Percentiles rank a stretch among this genome's conserved stretches.
phyloP scores from a whole-genome alignment of 1,140 invertebrate genomes.

The Listronotus oregonensis region DNA sequence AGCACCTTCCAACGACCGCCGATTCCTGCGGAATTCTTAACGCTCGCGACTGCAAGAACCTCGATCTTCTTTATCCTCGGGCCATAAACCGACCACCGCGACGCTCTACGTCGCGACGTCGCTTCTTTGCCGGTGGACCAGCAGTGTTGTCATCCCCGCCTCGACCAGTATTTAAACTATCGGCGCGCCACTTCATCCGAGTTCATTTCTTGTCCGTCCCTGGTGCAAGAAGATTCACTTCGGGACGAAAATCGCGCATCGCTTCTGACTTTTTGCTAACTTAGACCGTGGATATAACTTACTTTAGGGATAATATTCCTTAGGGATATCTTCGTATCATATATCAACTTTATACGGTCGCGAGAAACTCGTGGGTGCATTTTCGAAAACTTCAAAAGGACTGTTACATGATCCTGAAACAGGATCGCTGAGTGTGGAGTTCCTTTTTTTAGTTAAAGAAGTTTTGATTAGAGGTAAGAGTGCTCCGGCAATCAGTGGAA shows the following conservation, averaged over 20 bases:
- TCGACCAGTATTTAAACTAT: constrained; percentile 30
- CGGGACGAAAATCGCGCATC: constrained; percentile 11
- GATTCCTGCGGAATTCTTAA: constrained; percentile 32
- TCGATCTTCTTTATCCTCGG: constrained; percentile 33
- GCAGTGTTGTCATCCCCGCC: constrained; percentile 28
- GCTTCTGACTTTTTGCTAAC: constrained; percentile 19
- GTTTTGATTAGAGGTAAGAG: constrained; percentile 13
- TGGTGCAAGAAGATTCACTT: constrained; percentile 30
- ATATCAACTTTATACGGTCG: background rate
- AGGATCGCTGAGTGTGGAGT: background rate
- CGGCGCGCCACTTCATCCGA: constrained; percentile 32
- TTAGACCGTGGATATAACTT: background rate
- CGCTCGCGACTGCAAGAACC: constrained; percentile 16
- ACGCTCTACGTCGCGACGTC: constrained; percentile 11
- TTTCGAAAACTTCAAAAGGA: background rate
- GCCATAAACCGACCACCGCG: constrained; percentile 18
- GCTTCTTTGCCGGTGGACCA: constrained; percentile 28
- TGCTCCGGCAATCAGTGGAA: background rate
- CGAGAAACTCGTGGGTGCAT: background rate
- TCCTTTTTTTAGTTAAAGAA: background rate
- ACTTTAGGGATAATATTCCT: background rate
- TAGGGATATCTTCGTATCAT: too few relatives aligned
- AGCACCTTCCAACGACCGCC: constrained; percentile 8
- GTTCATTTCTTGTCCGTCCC: constrained; percentile 34
- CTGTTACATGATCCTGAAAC: too few relatives aligned